Conservation (phyloP, 2,113 vertebrate genomes). For the Polyodon spathula region DNA sequence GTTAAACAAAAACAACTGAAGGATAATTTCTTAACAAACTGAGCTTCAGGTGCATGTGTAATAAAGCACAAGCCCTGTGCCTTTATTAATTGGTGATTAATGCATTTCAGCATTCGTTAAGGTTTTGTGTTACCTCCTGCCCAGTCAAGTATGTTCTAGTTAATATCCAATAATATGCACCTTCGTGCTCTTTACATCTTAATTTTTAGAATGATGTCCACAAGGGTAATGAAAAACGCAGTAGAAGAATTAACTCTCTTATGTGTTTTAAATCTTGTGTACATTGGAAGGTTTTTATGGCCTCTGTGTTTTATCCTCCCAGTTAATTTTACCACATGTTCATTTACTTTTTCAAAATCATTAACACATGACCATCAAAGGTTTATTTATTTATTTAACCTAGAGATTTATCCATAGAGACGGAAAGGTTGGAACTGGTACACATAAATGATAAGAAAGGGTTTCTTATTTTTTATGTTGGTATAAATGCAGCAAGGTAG, state of each 20-base stretch:
- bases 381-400: no score
- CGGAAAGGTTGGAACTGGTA: no score
- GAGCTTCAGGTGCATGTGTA: slow-evolving; percentile 58
- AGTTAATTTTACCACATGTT: no score
- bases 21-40: background rate
- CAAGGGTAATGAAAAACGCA: slow-evolving; percentile 78
- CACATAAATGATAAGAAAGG: no score
- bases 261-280: background rate
- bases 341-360: no score
- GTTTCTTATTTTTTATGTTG: no score
- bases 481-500: no score
- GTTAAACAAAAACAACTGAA: background rate
- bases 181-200: slow-evolving; percentile 88
- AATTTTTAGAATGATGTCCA: slow-evolving; percentile 81
- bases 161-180: slow-evolving; percentile 95
- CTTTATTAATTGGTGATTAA: slow-evolving; percentile 93
- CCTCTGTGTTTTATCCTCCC: no score
- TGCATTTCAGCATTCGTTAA: slow-evolving; percentile 90
- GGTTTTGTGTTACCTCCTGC: slow-evolving; percentile 80
- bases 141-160: slow-evolving; percentile 91
- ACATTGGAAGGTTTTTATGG: no score
- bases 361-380: no score
- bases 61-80: slow-evolving; percentile 74
- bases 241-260: slow-evolving; percentile 52
- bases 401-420: no score